Conservation (phyloP, 92 coral and sea anemone species). For the Zoanthus gigantus region DNA sequence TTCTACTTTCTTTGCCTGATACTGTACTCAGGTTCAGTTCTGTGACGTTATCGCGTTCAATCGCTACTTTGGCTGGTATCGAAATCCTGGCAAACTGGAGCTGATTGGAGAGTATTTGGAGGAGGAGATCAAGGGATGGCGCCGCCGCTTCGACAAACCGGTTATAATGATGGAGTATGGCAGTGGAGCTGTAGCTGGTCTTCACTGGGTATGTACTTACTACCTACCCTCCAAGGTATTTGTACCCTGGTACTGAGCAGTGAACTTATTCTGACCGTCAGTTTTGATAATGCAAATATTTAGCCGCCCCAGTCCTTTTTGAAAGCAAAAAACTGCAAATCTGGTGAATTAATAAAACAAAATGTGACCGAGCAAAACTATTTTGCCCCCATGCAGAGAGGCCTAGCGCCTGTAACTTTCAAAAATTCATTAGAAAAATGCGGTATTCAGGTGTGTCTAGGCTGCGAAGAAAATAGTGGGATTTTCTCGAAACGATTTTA, state of each 20-base stretch:
- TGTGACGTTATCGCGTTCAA: slow-evolving; percentile 86
- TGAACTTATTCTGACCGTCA: too few species aligned
- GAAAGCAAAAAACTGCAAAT: too few species aligned
- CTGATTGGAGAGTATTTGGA: slow-evolving; percentile 70
- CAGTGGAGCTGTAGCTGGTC: slow-evolving; percentile 85
- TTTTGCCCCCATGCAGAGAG: too few species aligned
- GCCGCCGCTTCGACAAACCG: slow-evolving; percentile 72
- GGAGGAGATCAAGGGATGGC: slow-evolving; percentile 80
- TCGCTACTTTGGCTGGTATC: slow-evolving; percentile 92
- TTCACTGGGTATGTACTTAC: slow-evolving; percentile 72
- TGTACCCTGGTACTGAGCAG: neutral
- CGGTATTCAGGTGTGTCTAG: too few species aligned
- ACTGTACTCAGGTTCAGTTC: slow-evolving; percentile 65
- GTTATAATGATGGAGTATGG: slow-evolving; percentile 91
- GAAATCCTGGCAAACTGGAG: slow-evolving; percentile 76
- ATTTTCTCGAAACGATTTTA: too few species aligned
- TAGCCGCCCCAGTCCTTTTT: too few species aligned
- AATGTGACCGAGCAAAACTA: too few species aligned
- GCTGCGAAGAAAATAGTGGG: too few species aligned
- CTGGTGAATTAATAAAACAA: too few species aligned
- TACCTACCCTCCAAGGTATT: neutral
- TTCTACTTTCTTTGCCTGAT: neutral
- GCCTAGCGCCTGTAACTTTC: too few species aligned
- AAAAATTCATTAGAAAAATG: too few species aligned
- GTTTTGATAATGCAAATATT: too few species aligned